Conservation (phyloP, 1,140 invertebrate species). For the Lepidurus apus region DNA sequence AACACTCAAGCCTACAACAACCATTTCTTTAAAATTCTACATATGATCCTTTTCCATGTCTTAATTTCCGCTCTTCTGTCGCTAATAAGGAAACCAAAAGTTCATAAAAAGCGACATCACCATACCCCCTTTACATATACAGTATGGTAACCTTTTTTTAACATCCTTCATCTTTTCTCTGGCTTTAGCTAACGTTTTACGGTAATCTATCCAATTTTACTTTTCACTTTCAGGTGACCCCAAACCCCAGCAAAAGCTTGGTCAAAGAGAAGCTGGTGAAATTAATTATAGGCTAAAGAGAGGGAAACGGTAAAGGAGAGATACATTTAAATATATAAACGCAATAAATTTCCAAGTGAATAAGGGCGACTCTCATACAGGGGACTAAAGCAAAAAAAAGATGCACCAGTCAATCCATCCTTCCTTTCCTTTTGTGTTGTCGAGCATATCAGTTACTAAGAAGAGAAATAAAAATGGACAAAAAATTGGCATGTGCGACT, state of each 20-base stretch:
- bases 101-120: conserved; percentile 15
- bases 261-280: conserved; percentile 17
- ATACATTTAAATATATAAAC: conserved; percentile 20
- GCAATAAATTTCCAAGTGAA: conserved; percentile 1
- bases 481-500: conserved; percentile 14
- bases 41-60: background rate
- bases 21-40: conserved; percentile 19
- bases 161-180: background rate
- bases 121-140: conserved; percentile 10
- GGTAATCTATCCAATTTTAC: background rate
- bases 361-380: conserved; percentile 7
- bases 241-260: conserved; percentile 21
- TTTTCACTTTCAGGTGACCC: background rate
- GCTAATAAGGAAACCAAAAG: conserved; percentile 14
- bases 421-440: background rate
- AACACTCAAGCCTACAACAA: conserved; percentile 18
- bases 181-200: background rate
- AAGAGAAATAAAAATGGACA: background rate
- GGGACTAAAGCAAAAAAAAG: conserved; percentile 11
- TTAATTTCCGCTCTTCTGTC: background rate
- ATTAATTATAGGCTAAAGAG: conserved; percentile 2
- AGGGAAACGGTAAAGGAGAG: background rate
- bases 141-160: background rate
- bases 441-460: background rate
- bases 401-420: conserved; percentile 13